Base-by-base conservation (phyloP, 2,888 invertebrate species). In the Sericinus montela region DNA sequence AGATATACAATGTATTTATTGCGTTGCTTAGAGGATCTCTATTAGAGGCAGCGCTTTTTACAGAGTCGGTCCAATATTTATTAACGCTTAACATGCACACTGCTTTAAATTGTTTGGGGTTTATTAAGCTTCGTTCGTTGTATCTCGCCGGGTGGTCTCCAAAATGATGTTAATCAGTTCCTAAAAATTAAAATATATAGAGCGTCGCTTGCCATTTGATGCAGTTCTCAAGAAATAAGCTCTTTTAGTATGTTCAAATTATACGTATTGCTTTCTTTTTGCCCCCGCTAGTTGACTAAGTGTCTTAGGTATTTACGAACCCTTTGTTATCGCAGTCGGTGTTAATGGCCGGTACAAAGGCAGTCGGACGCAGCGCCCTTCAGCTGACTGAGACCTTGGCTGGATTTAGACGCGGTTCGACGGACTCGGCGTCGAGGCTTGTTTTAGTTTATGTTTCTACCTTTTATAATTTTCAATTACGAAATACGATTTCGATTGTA, bases 361-460 rank as follows among this genome's bases (percentile, higher is more conserved):
- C 80, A 79, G 75, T 77, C 71, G 86, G 81, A 64, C 46, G 51
- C 43, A 70, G 72, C 78, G 86, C 85, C 87, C 86, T 86, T 86
- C 85, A 86, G 78, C 75, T 57, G 74, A 42, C 70, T 67, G 71
- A 82, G 85, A 83, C 87, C 87, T 87, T 86, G 87, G 83, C 76
- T 86, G 83, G 74, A 84, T 86, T 84, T 88, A 88, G 86, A 72
- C 73, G 73, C 80, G 69, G 87, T 87, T 84, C 85, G 86, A 77
- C 64, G 80, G 80, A 85, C 86, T 81, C 72, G 58, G 60, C 70
- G 72, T 69, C 68, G 74, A 40, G 35, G 25, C 77, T 82, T 68
- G 72, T 79, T 80, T 82, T 78, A 80, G 72, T 79, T 76, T 73
- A 79, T 67, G 69, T 63, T 63, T 69, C 67, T 71, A 72, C 71